Evolutionary conservation across 2,888 invertebrate genomes (phyloP), one percentile per base, ranked within the genome.

Genomic region (Xestobium rufovillosum): DNA sequence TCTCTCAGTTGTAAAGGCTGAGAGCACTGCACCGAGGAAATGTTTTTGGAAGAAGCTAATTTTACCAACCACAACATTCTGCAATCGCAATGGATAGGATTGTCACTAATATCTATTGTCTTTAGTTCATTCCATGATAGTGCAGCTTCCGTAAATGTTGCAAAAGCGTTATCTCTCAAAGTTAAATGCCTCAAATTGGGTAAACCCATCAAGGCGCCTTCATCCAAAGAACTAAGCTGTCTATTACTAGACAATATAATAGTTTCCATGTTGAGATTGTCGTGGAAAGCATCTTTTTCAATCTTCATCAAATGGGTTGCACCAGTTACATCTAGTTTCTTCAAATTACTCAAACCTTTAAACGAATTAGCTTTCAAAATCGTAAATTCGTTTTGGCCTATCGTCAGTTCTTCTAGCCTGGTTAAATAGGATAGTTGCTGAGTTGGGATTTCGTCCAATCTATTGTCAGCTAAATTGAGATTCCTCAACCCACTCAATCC

Each of bases 381-480:
- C 26, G 75, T 66, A 54, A 88, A 88, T 45, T 83, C 82, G 57
- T 89, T 90, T 59, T 88, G 87, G 0, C 90, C 90, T 39, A 89
- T 74, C 17, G 77, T 78, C 31, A 90, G 68, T 50, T 87, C 83
- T 60, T 90, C 89, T 39, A 90, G 66, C 29, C 88, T 75, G 3
- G 74, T 71, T 36, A 90, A 67, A 33, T 76, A 71, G 3, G 80
- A 75, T 23, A 89, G 58, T 44, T 87, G 84, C 12, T 73, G 69
- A 0, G 88, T 87, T 3, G 90, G 89, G 29, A 90, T 78, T 34
- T 71, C 71, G 32, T 72, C 71, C 40, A 90, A 66, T 49, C 80
- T 76, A 65, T 89, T 90, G 47, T 84, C 88, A n/a, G 81, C 79
- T 13, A 90, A 68, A 60, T 83, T 83, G 16, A 90, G 68, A 50